Evolutionary conservation across 2,797 vertebrate genomes (phyloP).

Genomic region (Simalia tracyae): DNA sequence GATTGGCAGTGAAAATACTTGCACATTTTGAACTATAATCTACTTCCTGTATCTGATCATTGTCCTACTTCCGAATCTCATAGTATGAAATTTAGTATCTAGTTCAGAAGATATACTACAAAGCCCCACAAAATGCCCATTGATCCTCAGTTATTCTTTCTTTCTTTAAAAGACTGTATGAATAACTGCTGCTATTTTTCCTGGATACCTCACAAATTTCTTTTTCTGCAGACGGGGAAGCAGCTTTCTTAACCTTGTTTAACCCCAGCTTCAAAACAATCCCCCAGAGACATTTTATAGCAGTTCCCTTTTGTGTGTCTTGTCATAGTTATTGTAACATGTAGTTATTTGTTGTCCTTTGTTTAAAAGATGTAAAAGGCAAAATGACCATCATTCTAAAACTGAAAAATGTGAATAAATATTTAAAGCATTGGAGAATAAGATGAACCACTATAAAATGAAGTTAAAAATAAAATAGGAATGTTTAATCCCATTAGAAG

Average conservation of each 20-base stretch:
- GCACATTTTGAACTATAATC: neutral
- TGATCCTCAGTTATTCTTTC: neutral
- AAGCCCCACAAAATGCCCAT: neutral
- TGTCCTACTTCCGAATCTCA: neutral
- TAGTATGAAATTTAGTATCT: neutral
- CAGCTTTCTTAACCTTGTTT: neutral
- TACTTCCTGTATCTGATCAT: neutral
- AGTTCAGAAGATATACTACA: neutral
- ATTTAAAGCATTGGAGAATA: neutral
- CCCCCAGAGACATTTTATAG: neutral
- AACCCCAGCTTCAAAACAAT: neutral
- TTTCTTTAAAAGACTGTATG: neutral
- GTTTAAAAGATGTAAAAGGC: neutral
- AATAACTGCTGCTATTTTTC: neutral
- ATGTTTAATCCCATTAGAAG: neutral
- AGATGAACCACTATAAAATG: neutral
- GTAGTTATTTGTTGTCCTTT: neutral
- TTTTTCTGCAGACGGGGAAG: neutral
- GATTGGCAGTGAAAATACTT: neutral
- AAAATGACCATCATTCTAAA: neutral
- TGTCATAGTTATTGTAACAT: neutral
- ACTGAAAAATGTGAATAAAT: neutral
- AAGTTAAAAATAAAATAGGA: neutral
- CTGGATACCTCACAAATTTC: neutral
- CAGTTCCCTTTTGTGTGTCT: neutral